Base-by-base conservation (phyloP, 1,140 invertebrate genomes). In the Batillaria attramentaria region DNA sequence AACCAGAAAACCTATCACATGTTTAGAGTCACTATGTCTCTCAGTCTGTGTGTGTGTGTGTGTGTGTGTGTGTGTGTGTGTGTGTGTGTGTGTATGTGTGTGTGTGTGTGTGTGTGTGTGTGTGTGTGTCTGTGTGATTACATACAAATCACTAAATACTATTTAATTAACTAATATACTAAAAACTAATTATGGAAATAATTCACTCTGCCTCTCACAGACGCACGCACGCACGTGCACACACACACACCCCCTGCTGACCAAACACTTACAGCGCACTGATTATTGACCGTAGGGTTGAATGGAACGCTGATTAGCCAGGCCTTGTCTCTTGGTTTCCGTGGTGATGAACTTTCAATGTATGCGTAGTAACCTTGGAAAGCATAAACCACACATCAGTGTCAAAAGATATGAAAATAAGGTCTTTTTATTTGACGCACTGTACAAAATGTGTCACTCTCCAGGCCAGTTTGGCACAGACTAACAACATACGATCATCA, bases 331-430 rank as follows among this genome's bases (percentile, higher is more conserved):
- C 85, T 85, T 43, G 90, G 62, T 76, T 77, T 84, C 35, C 86
- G 82, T 35, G 87, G 90, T 37, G 24, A 10, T 54, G 87, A 88
- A 3, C 87, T 79, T 69, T 91, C 90, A 37, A 89, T 88, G 74
- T 87, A 90, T 50, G 88, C 79, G 81, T 90, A 91, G 78, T 88
- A 88, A 39, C 87, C 87, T 85, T 70, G 68, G n/a, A n/a, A n/a
- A n/a, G n/a, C n/a, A n/a, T n/a, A n/a, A n/a, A n/a, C n/a, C n/a
- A n/a, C n/a, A n/a, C n/a, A n/a, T n/a, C n/a, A n/a, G n/a, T n/a
- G n/a, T n/a, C n/a, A n/a, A n/a, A n/a, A n/a, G n/a, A n/a, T n/a
- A n/a, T n/a, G n/a, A n/a, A n/a, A n/a, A n/a, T n/a, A n/a, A n/a
- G n/a, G n/a, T n/a, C n/a, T n/a, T n/a, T n/a, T n/a, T n/a, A n/a